A percentile compares a stretch with the other conserved stretches of the same genome.
Evolutionary conservation across 1,140 invertebrate species (phyloP).

Genomic region (Stratiolaelaps scimitus): DNA sequence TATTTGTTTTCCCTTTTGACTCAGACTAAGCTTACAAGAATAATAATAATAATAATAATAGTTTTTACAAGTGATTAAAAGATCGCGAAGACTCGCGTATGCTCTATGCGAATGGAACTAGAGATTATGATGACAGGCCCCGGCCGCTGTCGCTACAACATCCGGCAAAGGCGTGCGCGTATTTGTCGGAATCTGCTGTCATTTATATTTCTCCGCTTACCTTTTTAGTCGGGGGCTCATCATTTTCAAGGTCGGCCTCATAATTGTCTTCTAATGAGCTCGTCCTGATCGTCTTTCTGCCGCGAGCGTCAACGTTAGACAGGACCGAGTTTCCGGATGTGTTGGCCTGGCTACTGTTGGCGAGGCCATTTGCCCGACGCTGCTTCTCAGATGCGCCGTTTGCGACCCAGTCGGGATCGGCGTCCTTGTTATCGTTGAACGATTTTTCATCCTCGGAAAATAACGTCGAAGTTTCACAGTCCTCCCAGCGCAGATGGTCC

Average conservation of each 20-base stretch:
- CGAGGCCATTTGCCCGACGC: background rate
- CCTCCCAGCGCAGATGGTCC: background rate
- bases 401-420: slow-evolving; percentile 18
- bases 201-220: too few relatives aligned
- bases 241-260: too few relatives aligned
- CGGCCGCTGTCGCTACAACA: too few relatives aligned
- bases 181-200: too few relatives aligned
- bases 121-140: too few relatives aligned
- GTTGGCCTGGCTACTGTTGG: background rate
- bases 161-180: too few relatives aligned
- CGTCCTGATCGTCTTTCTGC: background rate
- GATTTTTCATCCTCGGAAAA: slow-evolving; percentile 19
- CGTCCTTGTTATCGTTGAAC: background rate
- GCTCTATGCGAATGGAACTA: too few relatives aligned
- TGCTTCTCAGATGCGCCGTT: background rate
- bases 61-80: too few relatives aligned
- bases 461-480: background rate
- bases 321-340: background rate
- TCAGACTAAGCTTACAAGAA: background rate
- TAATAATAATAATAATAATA: background rate
- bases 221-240: too few relatives aligned
- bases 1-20: background rate
- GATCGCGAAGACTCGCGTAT: too few relatives aligned
- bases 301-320: background rate
- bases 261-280: background rate